Percentiles rank a stretch among this genome's conserved stretches.
Conservation (phyloP, 2,113 vertebrate species). For the Aplodontia rufa region DNA sequence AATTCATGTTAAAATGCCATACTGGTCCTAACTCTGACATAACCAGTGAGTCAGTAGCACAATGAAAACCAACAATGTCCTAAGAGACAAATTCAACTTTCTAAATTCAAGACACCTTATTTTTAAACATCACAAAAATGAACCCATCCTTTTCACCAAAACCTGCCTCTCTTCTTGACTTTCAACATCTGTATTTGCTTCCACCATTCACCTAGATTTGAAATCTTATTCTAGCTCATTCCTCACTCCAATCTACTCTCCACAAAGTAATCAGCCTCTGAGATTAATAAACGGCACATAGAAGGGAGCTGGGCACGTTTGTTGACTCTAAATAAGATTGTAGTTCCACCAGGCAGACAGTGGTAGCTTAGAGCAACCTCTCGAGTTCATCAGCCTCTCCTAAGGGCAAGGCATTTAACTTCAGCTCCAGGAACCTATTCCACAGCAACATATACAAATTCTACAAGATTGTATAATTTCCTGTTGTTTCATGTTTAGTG, state of each 20-base stretch:
- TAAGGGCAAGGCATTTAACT: not conserved
- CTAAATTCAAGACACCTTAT: not conserved
- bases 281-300: not conserved
- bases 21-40: not conserved
- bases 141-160: not conserved
- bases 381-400: not conserved
- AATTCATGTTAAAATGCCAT: not conserved
- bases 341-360: not conserved
- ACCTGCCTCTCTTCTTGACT: not conserved
- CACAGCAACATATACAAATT: not conserved
- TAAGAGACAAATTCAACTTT: not conserved
- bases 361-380: not conserved
- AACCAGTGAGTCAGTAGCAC: not conserved
- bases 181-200: not conserved
- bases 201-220: not conserved
- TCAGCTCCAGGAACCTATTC: not conserved
- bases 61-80: not conserved
- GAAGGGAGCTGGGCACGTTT: not conserved
- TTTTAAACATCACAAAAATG: constrained; percentile 12
- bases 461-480: not conserved
- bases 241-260: not conserved
- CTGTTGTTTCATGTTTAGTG: not conserved
- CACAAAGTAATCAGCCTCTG: not conserved
- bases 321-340: not conserved
- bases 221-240: not conserved